phyloP scores from a whole-genome alignment of 2,797 vertebrate species.

The Yasuhikotakia modesta region DNA sequence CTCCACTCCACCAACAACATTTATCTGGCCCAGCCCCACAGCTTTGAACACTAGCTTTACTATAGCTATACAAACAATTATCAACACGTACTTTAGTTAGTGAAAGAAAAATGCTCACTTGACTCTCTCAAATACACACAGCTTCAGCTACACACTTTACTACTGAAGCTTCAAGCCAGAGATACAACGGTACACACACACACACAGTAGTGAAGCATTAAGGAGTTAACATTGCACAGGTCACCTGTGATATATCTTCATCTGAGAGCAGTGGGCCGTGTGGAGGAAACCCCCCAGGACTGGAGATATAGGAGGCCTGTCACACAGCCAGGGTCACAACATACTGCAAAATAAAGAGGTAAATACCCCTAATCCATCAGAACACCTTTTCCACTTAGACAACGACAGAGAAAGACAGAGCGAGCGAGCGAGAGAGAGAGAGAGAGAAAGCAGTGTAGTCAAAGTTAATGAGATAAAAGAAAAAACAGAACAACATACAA shows the following conservation, averaged over 20 bases:
- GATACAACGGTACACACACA: conserved; percentile 28
- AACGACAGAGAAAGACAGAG: conserved; percentile 31
- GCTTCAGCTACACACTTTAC: too few species aligned
- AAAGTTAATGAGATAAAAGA: conserved; percentile 15
- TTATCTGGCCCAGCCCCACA: conserved; percentile 74
- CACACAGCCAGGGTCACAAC: conserved; percentile 61
- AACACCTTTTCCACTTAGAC: conserved; percentile 35
- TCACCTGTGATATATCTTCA: conserved; percentile 63
- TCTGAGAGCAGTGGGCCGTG: conserved; percentile 51
- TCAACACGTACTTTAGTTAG: too few species aligned
- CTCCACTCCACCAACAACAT: conserved; percentile 66
- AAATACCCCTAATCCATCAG: conserved; percentile 62
- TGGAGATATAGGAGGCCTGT: conserved; percentile 61
- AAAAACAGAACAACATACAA: not conserved
- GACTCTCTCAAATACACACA: too few species aligned
- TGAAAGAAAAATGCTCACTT: too few species aligned
- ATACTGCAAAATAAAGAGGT: conserved; percentile 58
- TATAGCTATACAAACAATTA: too few species aligned
- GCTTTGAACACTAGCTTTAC: conserved; percentile 44
- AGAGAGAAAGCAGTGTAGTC: not conserved
- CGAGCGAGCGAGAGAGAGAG: too few species aligned
- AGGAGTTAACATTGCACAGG: conserved; percentile 53
- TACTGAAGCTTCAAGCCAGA: too few species aligned
- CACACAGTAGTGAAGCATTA: conserved; percentile 52
- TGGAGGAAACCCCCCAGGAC: conserved; percentile 35